Percentiles rank a stretch among this genome's conserved stretches.
These are phyloP conservation scores for Gryllus longicercus DNA, from an alignment of 2,888 invertebrate species.

Conservation along the genomic window DNA sequence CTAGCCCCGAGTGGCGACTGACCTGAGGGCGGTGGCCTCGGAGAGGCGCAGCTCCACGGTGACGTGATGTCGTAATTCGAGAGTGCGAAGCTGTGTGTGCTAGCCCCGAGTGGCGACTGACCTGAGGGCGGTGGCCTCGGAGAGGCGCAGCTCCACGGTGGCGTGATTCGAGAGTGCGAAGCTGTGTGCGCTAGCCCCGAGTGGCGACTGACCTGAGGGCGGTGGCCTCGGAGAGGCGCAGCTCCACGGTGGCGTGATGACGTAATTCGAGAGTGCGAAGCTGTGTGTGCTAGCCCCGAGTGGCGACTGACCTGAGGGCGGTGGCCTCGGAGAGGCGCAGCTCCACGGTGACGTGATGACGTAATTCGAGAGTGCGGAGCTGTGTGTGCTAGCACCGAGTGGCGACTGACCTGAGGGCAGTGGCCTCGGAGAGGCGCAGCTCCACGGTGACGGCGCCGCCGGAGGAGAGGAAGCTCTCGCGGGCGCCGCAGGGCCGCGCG, in stretches of 20 bases:
- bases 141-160: conserved; percentile 66
- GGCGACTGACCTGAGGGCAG: conserved; percentile 68
- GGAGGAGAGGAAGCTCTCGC: conserved; percentile 81
- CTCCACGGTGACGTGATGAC: too few species aligned
- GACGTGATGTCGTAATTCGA: too few species aligned
- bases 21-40: conserved; percentile 82
- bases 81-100: too few species aligned
- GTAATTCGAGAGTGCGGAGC: rapidly evolving
- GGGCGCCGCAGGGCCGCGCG: conserved; percentile 68
- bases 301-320: conserved; percentile 64
- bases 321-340: conserved; percentile 68
- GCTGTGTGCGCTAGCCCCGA: too few species aligned
- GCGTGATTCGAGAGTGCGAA: too few species aligned
- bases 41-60: conserved; percentile 75
- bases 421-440: conserved; percentile 72
- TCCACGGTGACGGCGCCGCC: conserved; percentile 78
- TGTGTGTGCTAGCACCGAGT: not conserved
- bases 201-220: conserved; percentile 63
- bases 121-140: conserved; percentile 82
- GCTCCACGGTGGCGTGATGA: conserved; percentile 54
- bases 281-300: too few species aligned
- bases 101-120: conserved; percentile 42
- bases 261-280: rapidly evolving
- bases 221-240: conserved; percentile 76
- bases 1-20: conserved; percentile 30